A percentile compares a stretch with the other conserved stretches of the same genome.
phyloP scores from a whole-genome alignment of 1,140 invertebrate species.

The Rhyacophila brunnea region DNA sequence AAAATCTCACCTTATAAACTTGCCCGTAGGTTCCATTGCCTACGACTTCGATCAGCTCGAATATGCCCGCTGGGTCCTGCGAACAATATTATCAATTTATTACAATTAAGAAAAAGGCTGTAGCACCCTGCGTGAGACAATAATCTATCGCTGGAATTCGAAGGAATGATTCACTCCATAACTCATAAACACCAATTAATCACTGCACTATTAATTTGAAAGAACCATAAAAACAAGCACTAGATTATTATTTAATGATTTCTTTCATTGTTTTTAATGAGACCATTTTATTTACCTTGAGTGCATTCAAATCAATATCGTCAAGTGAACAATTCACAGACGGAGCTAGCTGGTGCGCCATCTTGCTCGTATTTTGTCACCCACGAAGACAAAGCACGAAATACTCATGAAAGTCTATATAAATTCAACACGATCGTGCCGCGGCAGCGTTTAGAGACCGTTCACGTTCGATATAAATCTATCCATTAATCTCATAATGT shows the following conservation, averaged over 20 bases:
- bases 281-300: conserved; percentile 72
- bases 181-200: no score
- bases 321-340: conserved; percentile 96
- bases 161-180: no score
- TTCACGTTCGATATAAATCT: conserved; percentile 8
- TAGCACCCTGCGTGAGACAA: no score
- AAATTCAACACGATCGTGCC: neutral
- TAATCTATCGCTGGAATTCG: no score
- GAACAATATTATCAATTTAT: conserved; percentile 38
- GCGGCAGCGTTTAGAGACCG: conserved; percentile 8
- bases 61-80: conserved; percentile 99
- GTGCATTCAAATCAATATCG: conserved; percentile 95
- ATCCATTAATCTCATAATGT: conserved; percentile 19
- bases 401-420: conserved; percentile 48
- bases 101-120: conserved; percentile 11
- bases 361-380: conserved; percentile 49
- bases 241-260: neutral
- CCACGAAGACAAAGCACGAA: conserved; percentile 57
- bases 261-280: conserved; percentile 10
- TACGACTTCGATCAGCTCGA: conserved; percentile 99
- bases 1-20: conserved; percentile 91
- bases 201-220: no score
- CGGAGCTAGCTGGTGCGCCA: conserved; percentile 83
- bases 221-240: no score
- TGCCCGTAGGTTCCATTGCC: conserved; percentile 99